A percentile compares a stretch with the other conserved stretches of the same genome.
Conservation (phyloP, 2,113 vertebrate genomes). For the Romanogobio albipinnatus region DNA sequence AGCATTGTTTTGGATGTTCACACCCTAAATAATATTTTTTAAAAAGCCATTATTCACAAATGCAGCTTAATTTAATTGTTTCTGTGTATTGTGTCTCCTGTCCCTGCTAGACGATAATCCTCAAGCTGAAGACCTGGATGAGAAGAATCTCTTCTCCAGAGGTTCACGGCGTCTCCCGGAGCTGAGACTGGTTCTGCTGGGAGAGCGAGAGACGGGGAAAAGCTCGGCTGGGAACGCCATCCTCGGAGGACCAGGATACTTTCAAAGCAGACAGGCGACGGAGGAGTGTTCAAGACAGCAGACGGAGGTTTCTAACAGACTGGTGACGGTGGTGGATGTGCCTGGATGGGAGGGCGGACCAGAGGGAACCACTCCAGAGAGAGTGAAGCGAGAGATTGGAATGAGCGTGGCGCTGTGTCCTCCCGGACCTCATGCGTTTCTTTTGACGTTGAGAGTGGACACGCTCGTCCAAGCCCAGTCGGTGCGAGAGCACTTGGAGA, state of each 20-base stretch:
- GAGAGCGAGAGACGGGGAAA: slow-evolving; percentile 78
- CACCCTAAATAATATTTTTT: neutral
- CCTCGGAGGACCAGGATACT: slow-evolving; percentile 60
- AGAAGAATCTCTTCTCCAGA: slow-evolving; percentile 69
- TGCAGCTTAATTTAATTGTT: neutral
- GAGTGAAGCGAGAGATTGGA: slow-evolving; percentile 71
- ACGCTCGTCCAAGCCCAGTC: slow-evolving; percentile 61
- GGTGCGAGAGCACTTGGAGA: slow-evolving; percentile 71
- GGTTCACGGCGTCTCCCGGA: slow-evolving; percentile 66
- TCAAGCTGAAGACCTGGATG: slow-evolving; percentile 62
- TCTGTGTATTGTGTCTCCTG: neutral
- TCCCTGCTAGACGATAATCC: slow-evolving; percentile 62
- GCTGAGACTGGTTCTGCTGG: slow-evolving; percentile 72
- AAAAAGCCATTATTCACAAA: neutral
- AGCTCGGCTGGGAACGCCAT: slow-evolving; percentile 73
- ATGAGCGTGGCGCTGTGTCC: slow-evolving; percentile 67
- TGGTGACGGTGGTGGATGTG: slow-evolving; percentile 74
- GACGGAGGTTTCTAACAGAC: slow-evolving; percentile 65
- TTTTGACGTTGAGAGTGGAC: slow-evolving; percentile 72
- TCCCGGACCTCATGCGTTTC: slow-evolving; percentile 73
- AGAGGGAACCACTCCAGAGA: slow-evolving; percentile 68
- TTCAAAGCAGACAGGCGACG: slow-evolving; percentile 61
- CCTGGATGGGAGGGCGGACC: slow-evolving; percentile 74
- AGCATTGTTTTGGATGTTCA: too few species aligned
- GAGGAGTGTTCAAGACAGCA: slow-evolving; percentile 73